Conservation (phyloP, 2,888 invertebrate genomes). For the Omphaloscelis lunosa region DNA sequence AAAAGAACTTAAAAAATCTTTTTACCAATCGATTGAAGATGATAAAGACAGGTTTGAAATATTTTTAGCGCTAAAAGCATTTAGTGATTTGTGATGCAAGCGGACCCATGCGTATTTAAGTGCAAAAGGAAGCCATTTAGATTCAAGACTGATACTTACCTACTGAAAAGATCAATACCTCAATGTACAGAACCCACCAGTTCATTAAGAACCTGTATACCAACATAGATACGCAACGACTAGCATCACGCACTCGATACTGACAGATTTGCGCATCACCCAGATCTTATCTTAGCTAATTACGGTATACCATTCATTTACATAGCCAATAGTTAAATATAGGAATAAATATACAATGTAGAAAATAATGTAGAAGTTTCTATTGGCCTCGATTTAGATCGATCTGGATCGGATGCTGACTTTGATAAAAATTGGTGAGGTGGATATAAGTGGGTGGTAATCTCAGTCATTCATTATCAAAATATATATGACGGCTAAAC, state of each 20-base stretch:
- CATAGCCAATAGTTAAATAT: background rate
- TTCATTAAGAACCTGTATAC: conserved; percentile 26
- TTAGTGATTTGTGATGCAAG: background rate
- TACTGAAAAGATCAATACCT: background rate
- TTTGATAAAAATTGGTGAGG: background rate
- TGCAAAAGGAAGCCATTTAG: background rate
- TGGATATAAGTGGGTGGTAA: background rate
- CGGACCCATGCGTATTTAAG: background rate
- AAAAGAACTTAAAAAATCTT: background rate
- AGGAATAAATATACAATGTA: conserved; percentile 23
- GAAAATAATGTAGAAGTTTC: conserved; percentile 5
- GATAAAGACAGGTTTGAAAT: background rate
- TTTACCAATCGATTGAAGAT: background rate
- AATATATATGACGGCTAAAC: background rate
- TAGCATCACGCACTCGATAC: conserved; percentile 47
- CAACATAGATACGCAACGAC: conserved; percentile 38
- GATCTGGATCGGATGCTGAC: background rate
- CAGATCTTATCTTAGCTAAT: conserved; percentile 56
- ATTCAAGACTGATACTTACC: background rate
- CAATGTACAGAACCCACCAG: conserved; percentile 29
- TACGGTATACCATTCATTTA: conserved; percentile 38
- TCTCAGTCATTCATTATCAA: background rate
- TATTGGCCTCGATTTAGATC: conserved; percentile 1
- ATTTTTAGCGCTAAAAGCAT: background rate
- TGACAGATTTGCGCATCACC: conserved; percentile 43